Evolutionary conservation across 2,888 invertebrate species (phyloP).

Genomic region (Pollenia amentaria): DNA sequence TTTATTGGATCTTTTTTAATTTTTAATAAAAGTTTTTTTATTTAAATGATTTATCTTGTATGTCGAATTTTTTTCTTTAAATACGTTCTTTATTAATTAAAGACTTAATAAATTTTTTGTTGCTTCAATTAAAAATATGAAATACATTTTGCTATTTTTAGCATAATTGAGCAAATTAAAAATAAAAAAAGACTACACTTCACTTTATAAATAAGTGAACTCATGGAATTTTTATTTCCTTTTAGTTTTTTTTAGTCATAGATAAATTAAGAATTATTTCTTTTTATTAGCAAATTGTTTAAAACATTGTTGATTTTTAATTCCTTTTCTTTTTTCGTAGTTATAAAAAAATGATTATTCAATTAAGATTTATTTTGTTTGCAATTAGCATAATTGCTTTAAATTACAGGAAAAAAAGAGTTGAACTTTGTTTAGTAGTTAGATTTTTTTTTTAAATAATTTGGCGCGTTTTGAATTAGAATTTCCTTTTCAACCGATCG

Average conservation of each 20-base stretch:
- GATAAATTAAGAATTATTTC: constrained; percentile 56
- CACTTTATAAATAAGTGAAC: constrained; percentile 57
- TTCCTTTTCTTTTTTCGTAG: constrained; percentile 35
- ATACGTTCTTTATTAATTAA: constrained; percentile 64
- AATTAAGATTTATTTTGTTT: constrained; percentile 59
- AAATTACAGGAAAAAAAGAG: constrained; percentile 39
- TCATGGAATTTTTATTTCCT: constrained; percentile 50
- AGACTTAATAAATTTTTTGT: constrained; percentile 18
- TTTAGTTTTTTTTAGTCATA: constrained; percentile 45
- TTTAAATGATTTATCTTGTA: constrained; percentile 52
- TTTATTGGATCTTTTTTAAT: neutral
- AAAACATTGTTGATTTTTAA: neutral
- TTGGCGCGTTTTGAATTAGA: constrained; percentile 50
- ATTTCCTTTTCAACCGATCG: neutral
- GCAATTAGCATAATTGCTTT: constrained; percentile 49
- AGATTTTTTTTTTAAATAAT: constrained; percentile 26
- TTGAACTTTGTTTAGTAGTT: constrained; percentile 33
- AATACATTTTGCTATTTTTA: constrained; percentile 66
- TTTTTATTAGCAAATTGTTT: constrained; percentile 49
- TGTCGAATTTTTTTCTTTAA: constrained; percentile 24
- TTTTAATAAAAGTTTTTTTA: constrained; percentile 34
- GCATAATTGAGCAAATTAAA: constrained; percentile 38
- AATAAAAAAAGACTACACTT: constrained; percentile 15
- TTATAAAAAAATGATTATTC: constrained; percentile 62
- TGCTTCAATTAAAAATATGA: constrained; percentile 50